phyloP scores from a whole-genome alignment of 2,797 vertebrate genomes.

The Ficedula albicollis region DNA sequence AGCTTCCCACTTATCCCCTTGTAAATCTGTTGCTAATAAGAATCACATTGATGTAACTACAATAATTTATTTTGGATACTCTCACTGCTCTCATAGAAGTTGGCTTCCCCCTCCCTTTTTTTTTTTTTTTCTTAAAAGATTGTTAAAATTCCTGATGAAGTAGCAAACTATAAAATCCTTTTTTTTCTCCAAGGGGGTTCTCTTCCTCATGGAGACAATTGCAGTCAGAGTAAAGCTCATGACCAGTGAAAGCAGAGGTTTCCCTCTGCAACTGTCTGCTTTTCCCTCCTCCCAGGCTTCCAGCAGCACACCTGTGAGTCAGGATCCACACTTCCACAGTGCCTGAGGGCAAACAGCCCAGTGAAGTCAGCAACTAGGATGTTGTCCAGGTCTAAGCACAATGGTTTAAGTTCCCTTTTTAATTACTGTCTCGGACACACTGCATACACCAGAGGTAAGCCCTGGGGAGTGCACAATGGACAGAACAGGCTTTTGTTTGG shows the following conservation, averaged over 20 bases:
- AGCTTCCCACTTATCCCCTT: background rate
- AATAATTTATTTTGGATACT: background rate
- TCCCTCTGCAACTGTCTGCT: background rate
- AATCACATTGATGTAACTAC: background rate
- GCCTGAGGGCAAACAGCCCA: background rate
- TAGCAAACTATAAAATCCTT: background rate
- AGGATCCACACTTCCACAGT: fast-evolving
- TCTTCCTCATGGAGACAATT: background rate
- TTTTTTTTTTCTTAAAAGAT: background rate
- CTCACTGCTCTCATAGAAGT: background rate
- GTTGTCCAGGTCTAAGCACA: background rate
- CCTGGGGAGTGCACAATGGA: background rate
- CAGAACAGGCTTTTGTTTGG: background rate
- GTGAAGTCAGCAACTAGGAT: background rate
- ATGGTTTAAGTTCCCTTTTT: background rate
- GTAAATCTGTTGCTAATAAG: background rate
- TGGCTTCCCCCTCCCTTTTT: background rate
- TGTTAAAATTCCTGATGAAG: background rate
- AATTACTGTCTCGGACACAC: fast-evolving
- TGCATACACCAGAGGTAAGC: background rate
- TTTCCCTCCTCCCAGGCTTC: background rate
- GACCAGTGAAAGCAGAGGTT: background rate
- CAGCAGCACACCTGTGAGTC: background rate
- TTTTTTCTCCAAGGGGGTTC: background rate
- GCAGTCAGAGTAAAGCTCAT: background rate